phyloP scores from a whole-genome alignment of 2,888 invertebrate genomes.

The Alcis repandata region DNA sequence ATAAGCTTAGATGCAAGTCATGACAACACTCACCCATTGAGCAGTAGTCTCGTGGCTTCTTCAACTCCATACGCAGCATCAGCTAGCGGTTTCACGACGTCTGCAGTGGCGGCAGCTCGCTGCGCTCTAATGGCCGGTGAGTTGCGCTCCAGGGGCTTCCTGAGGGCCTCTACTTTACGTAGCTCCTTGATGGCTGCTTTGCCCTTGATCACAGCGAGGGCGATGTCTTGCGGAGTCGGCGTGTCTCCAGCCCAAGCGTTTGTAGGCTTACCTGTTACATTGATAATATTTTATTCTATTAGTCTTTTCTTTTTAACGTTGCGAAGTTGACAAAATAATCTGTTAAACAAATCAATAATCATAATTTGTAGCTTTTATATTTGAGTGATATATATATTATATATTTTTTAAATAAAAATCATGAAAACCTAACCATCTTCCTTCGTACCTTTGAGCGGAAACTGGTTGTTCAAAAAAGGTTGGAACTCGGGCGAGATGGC shows the following conservation, averaged over 20 bases:
- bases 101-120: constrained; percentile 88
- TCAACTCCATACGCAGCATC: constrained; percentile 89
- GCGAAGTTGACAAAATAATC: neutral
- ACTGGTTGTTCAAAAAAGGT: constrained; percentile 67
- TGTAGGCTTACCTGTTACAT: constrained; percentile 57
- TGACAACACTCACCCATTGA: constrained; percentile 83
- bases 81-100: constrained; percentile 87
- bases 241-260: constrained; percentile 59
- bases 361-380: too few relatives aligned
- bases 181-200: constrained; percentile 85
- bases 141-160: constrained; percentile 78
- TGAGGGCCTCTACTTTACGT: constrained; percentile 82
- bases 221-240: constrained; percentile 71
- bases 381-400: too few relatives aligned
- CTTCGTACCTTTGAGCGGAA: constrained; percentile 77
- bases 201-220: constrained; percentile 85
- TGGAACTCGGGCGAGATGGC: constrained; percentile 51
- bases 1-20: too few relatives aligned
- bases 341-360: too few relatives aligned
- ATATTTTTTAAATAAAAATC: too few relatives aligned
- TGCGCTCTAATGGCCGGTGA: constrained; percentile 91
- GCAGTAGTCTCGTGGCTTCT: constrained; percentile 88
- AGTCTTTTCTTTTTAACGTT: neutral
- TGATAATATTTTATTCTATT: neutral
- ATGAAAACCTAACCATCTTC: neutral